Evolutionary conservation across 1,140 invertebrate genomes (phyloP).

Genomic region (Listronotus bonariensis): DNA sequence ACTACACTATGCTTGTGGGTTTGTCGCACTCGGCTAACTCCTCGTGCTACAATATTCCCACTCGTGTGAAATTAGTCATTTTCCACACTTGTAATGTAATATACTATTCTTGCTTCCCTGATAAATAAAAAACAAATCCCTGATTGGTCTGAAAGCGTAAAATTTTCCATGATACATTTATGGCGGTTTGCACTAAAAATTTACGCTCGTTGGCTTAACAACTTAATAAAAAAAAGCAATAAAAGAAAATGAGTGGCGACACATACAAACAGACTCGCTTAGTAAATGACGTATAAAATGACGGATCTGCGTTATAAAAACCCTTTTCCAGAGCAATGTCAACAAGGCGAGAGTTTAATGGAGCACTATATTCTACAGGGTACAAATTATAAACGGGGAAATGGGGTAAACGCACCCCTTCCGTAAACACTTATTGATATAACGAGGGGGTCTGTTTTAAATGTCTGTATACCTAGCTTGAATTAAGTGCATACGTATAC

Average conservation of each 20-base stretch:
- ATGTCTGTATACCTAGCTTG: conserved; percentile 18
- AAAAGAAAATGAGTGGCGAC: conserved; percentile 18
- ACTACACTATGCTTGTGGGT: too few species aligned
- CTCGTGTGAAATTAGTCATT: too few species aligned
- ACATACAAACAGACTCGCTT: conserved; percentile 13
- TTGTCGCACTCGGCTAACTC: too few species aligned
- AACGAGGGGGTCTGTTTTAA: conserved; percentile 18
- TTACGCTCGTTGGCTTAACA: conserved; percentile 1
- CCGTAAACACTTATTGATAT: conserved; percentile 33
- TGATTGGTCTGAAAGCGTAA: too few species aligned
- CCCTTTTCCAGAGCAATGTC: conserved; percentile 22
- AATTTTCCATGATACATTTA: too few species aligned
- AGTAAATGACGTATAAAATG: conserved; percentile 18
- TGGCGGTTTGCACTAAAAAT: too few species aligned
- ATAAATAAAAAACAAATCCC: too few species aligned
- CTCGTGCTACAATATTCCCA: too few species aligned
- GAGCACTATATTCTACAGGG: conserved; percentile 16
- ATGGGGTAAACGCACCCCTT: conserved; percentile 33
- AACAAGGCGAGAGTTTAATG: conserved; percentile 28
- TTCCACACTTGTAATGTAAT: too few species aligned
- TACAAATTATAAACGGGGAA: conserved; percentile 30
- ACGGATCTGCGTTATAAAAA: conserved; percentile 17
- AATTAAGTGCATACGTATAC: conserved; percentile 21
- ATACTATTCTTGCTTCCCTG: too few species aligned
- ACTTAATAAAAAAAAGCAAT: conserved; percentile 2